A percentile compares a stretch with the other conserved stretches of the same genome.
Conservation (phyloP, 2,113 vertebrate genomes). For the Callocephalon fimbriatum region DNA sequence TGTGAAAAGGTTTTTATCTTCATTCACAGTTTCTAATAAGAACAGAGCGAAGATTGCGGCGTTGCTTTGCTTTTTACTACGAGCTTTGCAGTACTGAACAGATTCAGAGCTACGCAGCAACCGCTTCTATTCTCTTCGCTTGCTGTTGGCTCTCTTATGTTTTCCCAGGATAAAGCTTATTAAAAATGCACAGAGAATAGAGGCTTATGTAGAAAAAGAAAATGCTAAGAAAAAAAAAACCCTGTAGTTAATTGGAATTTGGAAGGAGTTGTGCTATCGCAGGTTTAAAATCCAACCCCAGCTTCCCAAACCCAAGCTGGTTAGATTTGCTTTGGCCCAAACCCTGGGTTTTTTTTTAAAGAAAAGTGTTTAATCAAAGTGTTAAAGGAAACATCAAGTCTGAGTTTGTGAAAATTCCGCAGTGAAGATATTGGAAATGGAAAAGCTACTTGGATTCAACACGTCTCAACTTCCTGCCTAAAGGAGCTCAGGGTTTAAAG, state of each 20-base stretch:
- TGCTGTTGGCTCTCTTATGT: not conserved
- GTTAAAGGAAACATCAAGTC: constrained; percentile 21
- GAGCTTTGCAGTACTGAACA: constrained; percentile 11
- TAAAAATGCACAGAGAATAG: constrained; percentile 62
- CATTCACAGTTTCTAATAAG: constrained; percentile 14
- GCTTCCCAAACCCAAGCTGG: constrained; percentile 19
- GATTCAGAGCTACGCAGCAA: constrained; percentile 11
- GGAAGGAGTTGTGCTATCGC: not conserved
- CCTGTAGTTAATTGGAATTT: constrained; percentile 33
- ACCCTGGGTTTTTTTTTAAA: not conserved
- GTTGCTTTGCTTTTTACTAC: not conserved
- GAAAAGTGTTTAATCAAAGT: not conserved
- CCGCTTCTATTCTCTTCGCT: constrained; percentile 32
- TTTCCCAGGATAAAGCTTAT: constrained; percentile 66
- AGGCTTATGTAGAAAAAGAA: constrained; percentile 13
- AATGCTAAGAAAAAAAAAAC: not conserved
- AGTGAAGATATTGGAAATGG: not conserved
- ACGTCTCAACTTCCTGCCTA: not conserved
- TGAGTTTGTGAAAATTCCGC: constrained; percentile 4
- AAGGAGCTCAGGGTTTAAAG: accelerated
- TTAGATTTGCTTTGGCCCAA: constrained; percentile 31
- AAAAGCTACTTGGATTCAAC: constrained; percentile 5
- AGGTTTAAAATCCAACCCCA: constrained; percentile 26
- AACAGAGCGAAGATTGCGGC: not conserved
- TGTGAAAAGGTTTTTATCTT: constrained; percentile 19